Conservation (phyloP, 2,888 invertebrate species). For the Folsomia manolachei region DNA sequence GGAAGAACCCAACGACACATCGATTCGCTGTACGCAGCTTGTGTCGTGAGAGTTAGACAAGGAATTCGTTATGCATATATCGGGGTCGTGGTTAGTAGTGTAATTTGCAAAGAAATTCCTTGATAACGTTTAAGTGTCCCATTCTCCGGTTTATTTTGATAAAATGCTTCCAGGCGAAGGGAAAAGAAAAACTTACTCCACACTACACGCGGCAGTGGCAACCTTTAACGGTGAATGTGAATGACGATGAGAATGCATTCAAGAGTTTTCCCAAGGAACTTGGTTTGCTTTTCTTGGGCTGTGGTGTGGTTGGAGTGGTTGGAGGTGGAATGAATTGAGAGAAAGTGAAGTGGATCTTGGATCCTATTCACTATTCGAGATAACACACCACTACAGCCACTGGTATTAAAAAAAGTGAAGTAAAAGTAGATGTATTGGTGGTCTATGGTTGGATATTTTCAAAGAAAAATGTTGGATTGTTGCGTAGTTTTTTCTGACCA, state of each 20-base stretch:
- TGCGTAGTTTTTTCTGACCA: not conserved
- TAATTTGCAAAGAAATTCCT: constrained; percentile 2
- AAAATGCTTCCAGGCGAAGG: not conserved
- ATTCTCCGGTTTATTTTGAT: constrained; percentile 3
- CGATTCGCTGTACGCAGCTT: too few relatives aligned
- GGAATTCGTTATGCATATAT: not conserved
- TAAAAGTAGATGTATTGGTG: too few relatives aligned
- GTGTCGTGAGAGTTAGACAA: too few relatives aligned
- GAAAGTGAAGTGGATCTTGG: not conserved
- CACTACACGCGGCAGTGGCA: not conserved
- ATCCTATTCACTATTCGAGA: not conserved
- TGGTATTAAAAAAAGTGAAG: too few relatives aligned
- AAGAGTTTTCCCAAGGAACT: not conserved
- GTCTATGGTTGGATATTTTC: too few relatives aligned
- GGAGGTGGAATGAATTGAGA: not conserved
- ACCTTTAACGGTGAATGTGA: not conserved
- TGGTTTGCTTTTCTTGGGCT: not conserved
- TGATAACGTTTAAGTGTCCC: constrained; percentile 3
- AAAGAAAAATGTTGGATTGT: not conserved
- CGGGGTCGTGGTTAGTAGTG: not conserved
- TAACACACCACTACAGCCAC: not conserved
- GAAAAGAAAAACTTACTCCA: not conserved
- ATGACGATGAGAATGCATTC: not conserved
- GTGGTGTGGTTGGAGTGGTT: not conserved
- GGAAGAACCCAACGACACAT: too few relatives aligned